These are phyloP conservation scores for Acanthis flammea DNA, from an alignment of 2,797 vertebrate genomes.

Conservation along the genomic window DNA sequence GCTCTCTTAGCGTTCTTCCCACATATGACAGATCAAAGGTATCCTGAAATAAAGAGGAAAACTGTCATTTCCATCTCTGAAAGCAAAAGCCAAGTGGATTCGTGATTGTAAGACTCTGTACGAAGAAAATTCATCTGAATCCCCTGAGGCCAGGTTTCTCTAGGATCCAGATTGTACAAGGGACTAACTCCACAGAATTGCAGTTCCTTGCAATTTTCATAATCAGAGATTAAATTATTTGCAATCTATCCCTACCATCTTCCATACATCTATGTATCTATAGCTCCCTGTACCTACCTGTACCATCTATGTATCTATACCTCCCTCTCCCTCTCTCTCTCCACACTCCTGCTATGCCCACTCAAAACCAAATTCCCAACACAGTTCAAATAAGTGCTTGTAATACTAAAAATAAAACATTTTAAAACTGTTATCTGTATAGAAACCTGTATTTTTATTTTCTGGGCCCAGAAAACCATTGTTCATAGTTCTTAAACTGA, in stretches of 20 bases:
- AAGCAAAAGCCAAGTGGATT: not conserved
- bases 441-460: not conserved
- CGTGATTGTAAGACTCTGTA: fast-evolving
- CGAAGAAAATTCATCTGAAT: not conserved
- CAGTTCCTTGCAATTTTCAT: not conserved
- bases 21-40: slow-evolving; percentile 64
- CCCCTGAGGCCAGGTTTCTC: not conserved
- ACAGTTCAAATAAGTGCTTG: not conserved
- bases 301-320: not conserved
- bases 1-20: slow-evolving; percentile 67
- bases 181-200: not conserved
- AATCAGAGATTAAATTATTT: not conserved
- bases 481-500: not conserved
- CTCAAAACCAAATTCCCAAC: not conserved
- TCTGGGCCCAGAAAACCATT: not conserved
- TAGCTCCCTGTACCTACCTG: not conserved
- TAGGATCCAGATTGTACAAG: not conserved
- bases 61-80: not conserved
- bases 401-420: not conserved
- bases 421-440: not conserved
- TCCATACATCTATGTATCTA: not conserved
- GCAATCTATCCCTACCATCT: not conserved
- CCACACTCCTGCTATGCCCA: not conserved
- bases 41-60: slow-evolving; percentile 69
- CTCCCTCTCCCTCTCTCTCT: not conserved